Evolutionary conservation across 2,888 invertebrate species (phyloP).

Genomic region (Tipula helvola): DNA sequence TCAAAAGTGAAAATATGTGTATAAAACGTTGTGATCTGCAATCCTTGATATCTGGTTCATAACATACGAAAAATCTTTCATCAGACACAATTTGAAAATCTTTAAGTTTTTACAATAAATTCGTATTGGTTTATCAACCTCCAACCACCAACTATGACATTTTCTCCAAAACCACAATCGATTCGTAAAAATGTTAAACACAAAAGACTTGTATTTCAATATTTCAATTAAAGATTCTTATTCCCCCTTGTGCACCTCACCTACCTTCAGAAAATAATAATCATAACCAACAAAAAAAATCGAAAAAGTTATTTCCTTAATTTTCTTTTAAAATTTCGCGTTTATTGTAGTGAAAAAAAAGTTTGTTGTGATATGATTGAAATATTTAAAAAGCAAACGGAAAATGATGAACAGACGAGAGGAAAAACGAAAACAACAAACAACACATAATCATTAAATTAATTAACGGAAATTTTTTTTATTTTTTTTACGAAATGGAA

Average conservation of each 20-base stretch:
- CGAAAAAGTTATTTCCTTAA: not conserved
- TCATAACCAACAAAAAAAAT: not conserved
- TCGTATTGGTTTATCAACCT: no score
- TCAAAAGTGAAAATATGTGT: no score
- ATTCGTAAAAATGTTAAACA: not conserved
- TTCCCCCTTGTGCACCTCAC: not conserved
- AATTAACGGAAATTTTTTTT: not conserved
- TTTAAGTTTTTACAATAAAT: no score
- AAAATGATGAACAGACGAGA: not conserved
- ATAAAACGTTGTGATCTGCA: no score
- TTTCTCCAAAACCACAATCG: not conserved
- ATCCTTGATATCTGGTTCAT: no score
- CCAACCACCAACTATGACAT: not conserved
- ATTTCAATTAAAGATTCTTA: not conserved
- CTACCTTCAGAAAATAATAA: not conserved
- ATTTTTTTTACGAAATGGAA: not conserved
- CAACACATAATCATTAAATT: slow-evolving; percentile 4
- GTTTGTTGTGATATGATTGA: not conserved
- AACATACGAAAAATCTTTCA: no score
- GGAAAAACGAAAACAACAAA: not conserved
- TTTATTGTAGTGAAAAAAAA: not conserved
- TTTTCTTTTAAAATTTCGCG: not conserved
- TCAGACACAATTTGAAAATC: no score
- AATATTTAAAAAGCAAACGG: not conserved
- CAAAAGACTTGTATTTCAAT: not conserved